A percentile compares a stretch with the other conserved stretches of the same genome.
phyloP scores from a whole-genome alignment of 92 coral and sea anemone species.

The Hydrozoanthus gracilis region DNA sequence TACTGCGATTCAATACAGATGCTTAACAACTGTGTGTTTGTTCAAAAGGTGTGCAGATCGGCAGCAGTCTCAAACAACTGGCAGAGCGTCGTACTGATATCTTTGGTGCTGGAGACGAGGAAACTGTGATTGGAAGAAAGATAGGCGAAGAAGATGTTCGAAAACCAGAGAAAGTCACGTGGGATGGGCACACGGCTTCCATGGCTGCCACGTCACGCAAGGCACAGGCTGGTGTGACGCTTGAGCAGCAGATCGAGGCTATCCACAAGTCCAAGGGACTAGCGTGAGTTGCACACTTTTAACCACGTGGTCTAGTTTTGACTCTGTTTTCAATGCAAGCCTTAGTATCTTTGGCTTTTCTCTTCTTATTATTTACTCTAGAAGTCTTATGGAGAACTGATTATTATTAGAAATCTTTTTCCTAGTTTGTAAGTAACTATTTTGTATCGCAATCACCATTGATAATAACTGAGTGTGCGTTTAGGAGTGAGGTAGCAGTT shows the following conservation, averaged over 20 bases:
- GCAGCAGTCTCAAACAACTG: constrained; percentile 93
- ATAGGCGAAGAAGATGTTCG: constrained; percentile 94
- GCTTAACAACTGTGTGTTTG: neutral
- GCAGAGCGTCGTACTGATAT: constrained; percentile 99
- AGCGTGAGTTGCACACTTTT: constrained; percentile 71
- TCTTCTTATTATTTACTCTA: neutral
- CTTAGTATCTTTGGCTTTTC: neutral
- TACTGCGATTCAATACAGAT: too few relatives aligned
- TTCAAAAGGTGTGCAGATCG: constrained; percentile 84
- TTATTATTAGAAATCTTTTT: too few relatives aligned
- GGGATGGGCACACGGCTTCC: constrained; percentile 99
- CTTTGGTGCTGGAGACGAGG: constrained; percentile 99
- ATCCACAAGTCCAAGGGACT: constrained; percentile 98
- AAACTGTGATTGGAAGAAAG: constrained; percentile 96
- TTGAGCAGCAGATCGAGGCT: constrained; percentile 97
- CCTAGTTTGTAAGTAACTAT: too few relatives aligned
- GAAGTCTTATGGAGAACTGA: too few relatives aligned
- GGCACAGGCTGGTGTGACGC: constrained; percentile 95
- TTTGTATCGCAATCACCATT: too few relatives aligned
- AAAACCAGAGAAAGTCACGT: constrained; percentile 97
- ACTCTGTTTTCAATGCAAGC: neutral
- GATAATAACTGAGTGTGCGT: too few relatives aligned
- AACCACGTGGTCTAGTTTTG: neutral
- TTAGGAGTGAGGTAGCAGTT: too few relatives aligned
- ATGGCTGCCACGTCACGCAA: constrained; percentile 98